Percentiles rank a stretch among this genome's conserved stretches.
Conservation (phyloP, 2,113 vertebrate species). For the Agelaius tricolor region DNA sequence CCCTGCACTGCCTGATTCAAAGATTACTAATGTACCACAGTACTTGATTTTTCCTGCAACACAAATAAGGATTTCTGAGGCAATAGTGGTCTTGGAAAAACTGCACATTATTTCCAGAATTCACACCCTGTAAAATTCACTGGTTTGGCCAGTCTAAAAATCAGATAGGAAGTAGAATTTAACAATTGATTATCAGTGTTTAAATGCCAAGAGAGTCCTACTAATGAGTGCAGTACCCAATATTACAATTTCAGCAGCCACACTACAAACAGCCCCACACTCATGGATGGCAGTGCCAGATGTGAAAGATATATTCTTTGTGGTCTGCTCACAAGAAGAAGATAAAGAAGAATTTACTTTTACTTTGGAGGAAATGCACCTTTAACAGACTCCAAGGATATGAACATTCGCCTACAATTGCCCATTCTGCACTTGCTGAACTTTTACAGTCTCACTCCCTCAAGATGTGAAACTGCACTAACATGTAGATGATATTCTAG, state of each 20-base stretch:
- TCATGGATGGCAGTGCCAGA: too few species aligned
- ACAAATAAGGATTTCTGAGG: neutral
- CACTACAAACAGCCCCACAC: neutral
- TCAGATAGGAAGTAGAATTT: neutral
- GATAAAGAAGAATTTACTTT: neutral
- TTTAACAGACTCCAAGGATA: neutral
- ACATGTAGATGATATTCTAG: neutral
- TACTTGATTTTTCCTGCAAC: neutral
- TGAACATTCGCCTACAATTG: neutral
- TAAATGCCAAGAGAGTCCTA: neutral
- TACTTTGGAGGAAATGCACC: neutral
- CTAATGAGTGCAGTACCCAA: neutral
- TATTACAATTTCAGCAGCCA: neutral
- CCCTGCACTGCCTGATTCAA: neutral
- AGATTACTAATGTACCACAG: neutral
- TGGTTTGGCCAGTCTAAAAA: neutral
- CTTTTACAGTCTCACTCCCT: neutral
- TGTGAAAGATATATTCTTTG: neutral
- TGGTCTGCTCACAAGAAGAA: neutral
- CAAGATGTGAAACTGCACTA: neutral
- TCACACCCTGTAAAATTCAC: neutral
- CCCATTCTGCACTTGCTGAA: neutral
- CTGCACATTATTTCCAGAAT: neutral
- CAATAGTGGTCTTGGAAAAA: neutral
- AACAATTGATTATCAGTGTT: too few species aligned